Base-by-base conservation (phyloP, 2,888 invertebrate species). In the Ectemnius lituratus region DNA sequence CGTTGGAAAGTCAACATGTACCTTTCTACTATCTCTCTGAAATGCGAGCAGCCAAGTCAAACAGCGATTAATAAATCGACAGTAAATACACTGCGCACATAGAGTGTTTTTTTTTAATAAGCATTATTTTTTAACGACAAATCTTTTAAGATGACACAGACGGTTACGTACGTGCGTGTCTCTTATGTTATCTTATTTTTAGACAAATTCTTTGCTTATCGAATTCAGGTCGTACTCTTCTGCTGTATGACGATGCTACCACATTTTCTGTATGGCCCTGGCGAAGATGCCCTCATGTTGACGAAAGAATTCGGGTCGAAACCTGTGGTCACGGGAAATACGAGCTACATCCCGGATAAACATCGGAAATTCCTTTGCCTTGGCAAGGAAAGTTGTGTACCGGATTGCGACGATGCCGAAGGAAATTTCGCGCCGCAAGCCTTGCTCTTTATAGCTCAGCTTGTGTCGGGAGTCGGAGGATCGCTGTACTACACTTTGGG, bases 391-490 rank as follows among this genome's bases (percentile, higher is more conserved):
- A 86, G 66, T 61, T 80, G 86, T 28, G 83, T 85, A 2, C 89
- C 90, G 0, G 91, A 91, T 52, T 94, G 93, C 83, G 87, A 89
- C 6, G 91, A 91, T 13, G 86, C 85, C 3, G 93, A 93, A 69
- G 94, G 93, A 0, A 94, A 92, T 85, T 91, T 94, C 72, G 93
- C 93, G 0, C 94, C 95, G 0, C 93, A 94, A 74, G 89, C 93
- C 20, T 91, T 95, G 45, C 91, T 95, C 13, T 94, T 95, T 84
- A 85, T 93, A 6, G 95, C 95, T 0, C 95, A 95, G 87, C 92
- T 95, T 69, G 93, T 95, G 58, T 94, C 94, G 1, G 95, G 95
- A 1, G 93, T 95, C 57, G 95, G 95, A 23, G 94, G 94, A 47
- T 94, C 94, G 0, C 90, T 95, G 0, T 95, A 94, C 86, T 94